These are phyloP conservation scores for Spodoptera picta DNA, from an alignment of 2,888 invertebrate genomes.

Conservation along the genomic window DNA sequence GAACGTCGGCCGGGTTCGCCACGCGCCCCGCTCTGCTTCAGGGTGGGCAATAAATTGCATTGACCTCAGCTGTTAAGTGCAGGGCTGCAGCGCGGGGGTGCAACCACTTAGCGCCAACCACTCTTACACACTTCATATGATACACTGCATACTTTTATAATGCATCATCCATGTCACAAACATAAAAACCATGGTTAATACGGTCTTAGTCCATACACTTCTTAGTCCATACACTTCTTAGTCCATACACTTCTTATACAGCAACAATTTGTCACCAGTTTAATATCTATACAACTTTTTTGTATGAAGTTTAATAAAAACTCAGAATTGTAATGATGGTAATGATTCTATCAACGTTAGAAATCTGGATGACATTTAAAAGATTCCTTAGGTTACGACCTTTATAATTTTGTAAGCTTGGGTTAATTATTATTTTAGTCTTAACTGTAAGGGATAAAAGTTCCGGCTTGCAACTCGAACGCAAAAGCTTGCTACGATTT, in stretches of 20 bases:
- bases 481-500: no score
- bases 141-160: constrained; percentile 45
- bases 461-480: no score
- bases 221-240: not conserved
- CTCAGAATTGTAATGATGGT: no score
- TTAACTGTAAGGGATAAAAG: no score
- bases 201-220: not conserved
- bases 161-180: constrained; percentile 39
- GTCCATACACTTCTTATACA: not conserved
- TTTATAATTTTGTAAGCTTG: no score
- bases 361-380: no score
- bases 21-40: constrained; percentile 58
- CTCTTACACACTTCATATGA: constrained; percentile 46
- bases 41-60: constrained; percentile 82
- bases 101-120: constrained; percentile 48
- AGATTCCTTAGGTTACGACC: no score
- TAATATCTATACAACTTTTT: constrained; percentile 2
- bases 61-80: constrained; percentile 71
- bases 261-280: constrained; percentile 1
- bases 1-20: constrained; percentile 62
- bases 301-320: not conserved
- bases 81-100: constrained; percentile 51
- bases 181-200: constrained; percentile 25
- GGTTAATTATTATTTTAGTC: no score
- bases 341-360: no score